A percentile compares a stretch with the other conserved stretches of the same genome.
Evolutionary conservation across 35 echinoderm and acorn worm genomes (phyloP).

Genomic region (Lytechinus variegatus): DNA sequence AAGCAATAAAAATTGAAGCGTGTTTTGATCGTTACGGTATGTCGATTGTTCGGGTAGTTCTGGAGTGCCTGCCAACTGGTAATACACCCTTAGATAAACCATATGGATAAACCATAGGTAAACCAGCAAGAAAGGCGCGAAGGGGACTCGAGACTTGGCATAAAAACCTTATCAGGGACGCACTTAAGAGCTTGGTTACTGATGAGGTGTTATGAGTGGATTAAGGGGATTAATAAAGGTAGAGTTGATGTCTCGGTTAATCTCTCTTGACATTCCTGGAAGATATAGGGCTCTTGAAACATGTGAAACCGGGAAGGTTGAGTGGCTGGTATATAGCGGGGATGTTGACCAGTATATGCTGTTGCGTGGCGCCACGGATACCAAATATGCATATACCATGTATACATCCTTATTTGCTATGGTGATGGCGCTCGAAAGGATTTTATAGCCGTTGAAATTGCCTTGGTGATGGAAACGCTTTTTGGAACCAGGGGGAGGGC

Average conservation of each 20-base stretch:
- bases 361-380: background rate
- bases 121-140: background rate
- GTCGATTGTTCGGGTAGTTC: background rate
- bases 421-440: background rate
- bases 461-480: too few relatives aligned
- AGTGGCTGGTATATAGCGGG: background rate
- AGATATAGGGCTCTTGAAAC: background rate
- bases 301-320: background rate
- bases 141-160: background rate
- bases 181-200: background rate
- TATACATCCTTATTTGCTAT: background rate
- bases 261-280: background rate
- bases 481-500: too few relatives aligned
- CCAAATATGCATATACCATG: background rate
- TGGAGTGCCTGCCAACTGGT: background rate
- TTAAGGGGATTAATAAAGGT: background rate
- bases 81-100: background rate
- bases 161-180: background rate
- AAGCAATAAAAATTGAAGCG: background rate
- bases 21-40: background rate
- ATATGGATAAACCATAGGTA: background rate
- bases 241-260: background rate
- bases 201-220: slow-evolving; percentile 14
- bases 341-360: background rate
- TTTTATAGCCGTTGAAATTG: too few relatives aligned